phyloP scores from a whole-genome alignment of 2,797 vertebrate genomes.

The Cyprinella venusta region DNA sequence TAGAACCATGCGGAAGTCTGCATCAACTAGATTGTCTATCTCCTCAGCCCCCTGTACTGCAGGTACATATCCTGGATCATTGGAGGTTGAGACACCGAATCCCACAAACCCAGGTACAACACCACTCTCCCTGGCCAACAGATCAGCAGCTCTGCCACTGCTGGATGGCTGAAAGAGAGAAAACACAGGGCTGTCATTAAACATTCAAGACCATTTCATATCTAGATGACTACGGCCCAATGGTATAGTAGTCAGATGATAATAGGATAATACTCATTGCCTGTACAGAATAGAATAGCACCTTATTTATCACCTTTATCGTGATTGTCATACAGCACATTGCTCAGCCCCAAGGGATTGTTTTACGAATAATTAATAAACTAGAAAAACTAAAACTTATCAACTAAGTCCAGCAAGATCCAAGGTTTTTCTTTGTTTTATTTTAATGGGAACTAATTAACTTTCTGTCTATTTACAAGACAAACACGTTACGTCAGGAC shows the following conservation, averaged over 20 bases:
- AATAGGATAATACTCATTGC: too few species aligned
- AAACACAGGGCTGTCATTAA: neutral
- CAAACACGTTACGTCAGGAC: neutral
- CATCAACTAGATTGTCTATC: constrained; percentile 93
- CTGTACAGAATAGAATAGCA: too few species aligned
- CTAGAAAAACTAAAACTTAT: neutral
- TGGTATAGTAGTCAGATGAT: neutral
- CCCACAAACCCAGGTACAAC: constrained; percentile 94
- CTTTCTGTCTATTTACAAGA: neutral
- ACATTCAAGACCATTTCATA: neutral
- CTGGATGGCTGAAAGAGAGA: constrained; percentile 86
- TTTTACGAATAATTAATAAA: neutral
- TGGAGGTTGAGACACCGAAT: constrained; percentile 83
- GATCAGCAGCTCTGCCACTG: constrained; percentile 93
- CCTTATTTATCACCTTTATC: neutral
- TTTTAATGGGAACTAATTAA: neutral
- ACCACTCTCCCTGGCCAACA: constrained; percentile 90
- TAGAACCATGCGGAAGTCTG: constrained; percentile 95
- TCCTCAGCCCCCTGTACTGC: constrained; percentile 95
- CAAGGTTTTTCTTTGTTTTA: neutral
- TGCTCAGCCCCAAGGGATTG: neutral
- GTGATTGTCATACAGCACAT: neutral
- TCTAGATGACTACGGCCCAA: neutral
- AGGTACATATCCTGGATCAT: constrained; percentile 91
- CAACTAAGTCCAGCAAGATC: neutral